These are phyloP conservation scores for Bradypodion pumilum DNA, from an alignment of 2,797 vertebrate genomes.

Conservation along the genomic window DNA sequence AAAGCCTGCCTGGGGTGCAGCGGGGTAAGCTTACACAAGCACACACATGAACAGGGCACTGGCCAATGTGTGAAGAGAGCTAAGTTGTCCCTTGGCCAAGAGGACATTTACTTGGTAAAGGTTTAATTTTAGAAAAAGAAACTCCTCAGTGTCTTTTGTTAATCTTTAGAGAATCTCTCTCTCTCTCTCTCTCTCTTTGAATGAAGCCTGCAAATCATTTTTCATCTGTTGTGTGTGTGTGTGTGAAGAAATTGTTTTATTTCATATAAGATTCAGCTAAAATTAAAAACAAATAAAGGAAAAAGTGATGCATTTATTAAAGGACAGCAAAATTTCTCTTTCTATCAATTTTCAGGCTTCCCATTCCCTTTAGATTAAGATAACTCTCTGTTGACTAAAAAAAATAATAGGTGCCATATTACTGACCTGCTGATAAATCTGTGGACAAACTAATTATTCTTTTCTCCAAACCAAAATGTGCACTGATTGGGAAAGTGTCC, in stretches of 20 bases:
- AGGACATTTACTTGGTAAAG: neutral
- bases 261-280: neutral
- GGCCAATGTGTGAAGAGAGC: neutral
- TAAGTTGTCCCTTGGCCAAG: neutral
- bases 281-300: conserved; percentile 31
- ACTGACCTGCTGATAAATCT: conserved; percentile 32
- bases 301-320: conserved; percentile 14
- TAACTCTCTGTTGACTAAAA: conserved; percentile 1
- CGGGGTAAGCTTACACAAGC: no score
- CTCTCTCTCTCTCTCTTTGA: neutral
- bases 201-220: neutral
- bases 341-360: neutral
- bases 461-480: conserved; percentile 3
- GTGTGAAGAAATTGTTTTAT: neutral
- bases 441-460: conserved; percentile 20
- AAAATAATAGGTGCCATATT: conserved; percentile 5
- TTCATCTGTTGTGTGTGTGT: neutral
- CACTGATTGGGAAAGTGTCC: neutral
- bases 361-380: conserved; percentile 29
- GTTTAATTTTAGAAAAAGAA: neutral
- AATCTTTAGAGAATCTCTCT: neutral
- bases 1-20: no score
- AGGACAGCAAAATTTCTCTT: conserved; percentile 1
- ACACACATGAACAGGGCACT: neutral
- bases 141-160: neutral